Base-by-base conservation (phyloP, 2,113 vertebrate species). In the Corythoichthys intestinalis region DNA sequence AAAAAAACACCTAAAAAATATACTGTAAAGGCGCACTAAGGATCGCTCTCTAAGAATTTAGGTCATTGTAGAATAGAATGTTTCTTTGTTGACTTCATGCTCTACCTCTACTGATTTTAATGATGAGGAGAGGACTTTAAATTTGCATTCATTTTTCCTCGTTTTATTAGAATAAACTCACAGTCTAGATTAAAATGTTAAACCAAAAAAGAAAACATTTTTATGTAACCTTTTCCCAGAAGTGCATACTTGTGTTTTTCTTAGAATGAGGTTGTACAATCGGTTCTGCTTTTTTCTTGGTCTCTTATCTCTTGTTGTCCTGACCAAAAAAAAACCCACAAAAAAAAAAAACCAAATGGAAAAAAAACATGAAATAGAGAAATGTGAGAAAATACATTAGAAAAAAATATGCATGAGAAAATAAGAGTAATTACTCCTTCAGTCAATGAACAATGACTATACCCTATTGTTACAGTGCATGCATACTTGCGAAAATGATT, bases 11-110 rank as follows among this genome's bases (percentile, higher is more conserved):
- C 9, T 8, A 58, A 64, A 15, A 48, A 53, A 28, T 28, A 28
- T 28, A 28, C 20, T 28, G 20, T 28, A 28, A 65, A 73, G 58
- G 48, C 75, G 67, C 49, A 8, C 41, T 44, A 20, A 71, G 37
- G 47, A 66, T 66, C 58, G 74, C 61, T 57, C 41, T 44, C 41
- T 44, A 44, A 56, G 68, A 77, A 88, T 88, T 80, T 87, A 75
- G 88, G 83, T 80, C 80, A 28, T 65, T 53, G 60, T 68, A 71
- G 67, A 73, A 78, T 61, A 71, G 52, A 73, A 70, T n/a, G 57
- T 28, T 72, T 78, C 85, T 71, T 7, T 53, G 73, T 81, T 66
- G 2, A 70, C 66, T 69, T 20, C 0, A 1, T 68, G 67, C 44
- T 76, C 68, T 67, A 70, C 75, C 69, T 70, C 74, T 34, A 53